Base-by-base conservation (phyloP, 2,888 invertebrate genomes). In the Drosophila nr. medialis region DNA sequence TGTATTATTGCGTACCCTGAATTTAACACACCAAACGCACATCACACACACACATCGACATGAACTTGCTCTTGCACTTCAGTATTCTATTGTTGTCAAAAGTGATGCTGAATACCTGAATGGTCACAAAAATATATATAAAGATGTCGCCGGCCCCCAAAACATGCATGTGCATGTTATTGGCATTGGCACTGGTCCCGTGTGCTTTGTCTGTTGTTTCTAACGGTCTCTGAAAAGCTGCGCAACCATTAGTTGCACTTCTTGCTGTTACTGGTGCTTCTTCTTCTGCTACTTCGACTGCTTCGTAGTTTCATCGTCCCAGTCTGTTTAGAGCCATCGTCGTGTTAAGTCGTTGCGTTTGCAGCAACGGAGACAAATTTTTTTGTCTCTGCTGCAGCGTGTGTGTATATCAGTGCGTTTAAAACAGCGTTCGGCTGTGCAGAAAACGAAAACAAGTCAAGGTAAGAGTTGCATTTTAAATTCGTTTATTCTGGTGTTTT, bases 391-490 rank as follows among this genome's bases (percentile, higher is more conserved):
- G 59, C 79, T 64, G 75, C 79, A 60, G 58, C 40, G 77, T 56
- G 11, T 61, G 55, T 63, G 34, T 36, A 42, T 61, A 62, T 38
- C 50, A 69, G 55, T 51, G 50, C 30, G 45, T 48, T 32, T n/a
- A 53, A 61, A 21, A 21, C n/a, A 42, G n/a, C n/a, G 11, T 42
- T 42, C n/a, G 50, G 30, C 38, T 64, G 67, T 58, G 56, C 56
- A 53, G 36, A 32, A 64, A 58, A 63, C 50, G 50, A 68, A 34
- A 45, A 36, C 42, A 70, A 53, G 58, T 70, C 70, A 2, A 84
- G 85, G 85, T 82, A 78, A 71, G 74, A 84, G 72, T 58, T 86
- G 82, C 87, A 81, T 65, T 51, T 51, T 58, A 42, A 56, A 60
- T 64, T 66, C 21, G 49, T 61, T 70, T 64, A 64, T 69, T 68